phyloP scores from a whole-genome alignment of 1,140 invertebrate genomes.

The Drosophila ironensis region DNA sequence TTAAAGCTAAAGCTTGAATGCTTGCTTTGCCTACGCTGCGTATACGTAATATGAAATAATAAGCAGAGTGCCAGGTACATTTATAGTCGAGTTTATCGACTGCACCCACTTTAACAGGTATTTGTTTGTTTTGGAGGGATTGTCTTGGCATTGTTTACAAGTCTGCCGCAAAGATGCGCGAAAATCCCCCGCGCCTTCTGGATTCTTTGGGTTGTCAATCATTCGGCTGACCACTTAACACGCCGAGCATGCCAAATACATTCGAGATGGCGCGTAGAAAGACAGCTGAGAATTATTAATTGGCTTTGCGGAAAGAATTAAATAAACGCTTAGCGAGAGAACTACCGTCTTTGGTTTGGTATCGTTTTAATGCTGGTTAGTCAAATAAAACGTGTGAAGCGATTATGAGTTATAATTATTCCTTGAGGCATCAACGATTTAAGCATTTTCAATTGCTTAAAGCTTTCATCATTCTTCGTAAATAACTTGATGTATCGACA shows the following conservation, averaged over 20 bases:
- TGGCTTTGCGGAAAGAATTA: not conserved
- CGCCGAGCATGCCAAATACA: conserved; percentile 11
- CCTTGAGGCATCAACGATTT: not conserved
- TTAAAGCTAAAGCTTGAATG: too few relatives aligned
- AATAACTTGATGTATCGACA: not conserved
- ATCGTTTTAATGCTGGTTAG: conserved; percentile 5
- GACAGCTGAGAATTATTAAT: conserved; percentile 18
- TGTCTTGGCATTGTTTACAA: conserved; percentile 48
- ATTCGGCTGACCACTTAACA: not conserved
- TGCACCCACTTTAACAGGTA: too few relatives aligned
- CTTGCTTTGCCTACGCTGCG: too few relatives aligned
- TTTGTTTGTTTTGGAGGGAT: conserved; percentile 1
- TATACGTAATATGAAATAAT: too few relatives aligned
- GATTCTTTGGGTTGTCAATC: conserved; percentile 45
- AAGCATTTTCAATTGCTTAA: not conserved
- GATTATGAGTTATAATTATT: too few relatives aligned
- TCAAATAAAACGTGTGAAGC: not conserved
- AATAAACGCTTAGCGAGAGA: not conserved
- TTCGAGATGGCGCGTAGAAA: not conserved
- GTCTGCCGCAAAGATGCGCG: not conserved
- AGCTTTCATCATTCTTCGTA: not conserved
- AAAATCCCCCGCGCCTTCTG: conserved; percentile 21
- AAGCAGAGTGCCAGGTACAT: too few relatives aligned
- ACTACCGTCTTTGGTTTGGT: conserved; percentile 16
- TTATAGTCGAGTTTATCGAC: too few relatives aligned